Evolutionary conservation across 2,113 vertebrate genomes (phyloP).

Genomic region (Nerophis ophidion): DNA sequence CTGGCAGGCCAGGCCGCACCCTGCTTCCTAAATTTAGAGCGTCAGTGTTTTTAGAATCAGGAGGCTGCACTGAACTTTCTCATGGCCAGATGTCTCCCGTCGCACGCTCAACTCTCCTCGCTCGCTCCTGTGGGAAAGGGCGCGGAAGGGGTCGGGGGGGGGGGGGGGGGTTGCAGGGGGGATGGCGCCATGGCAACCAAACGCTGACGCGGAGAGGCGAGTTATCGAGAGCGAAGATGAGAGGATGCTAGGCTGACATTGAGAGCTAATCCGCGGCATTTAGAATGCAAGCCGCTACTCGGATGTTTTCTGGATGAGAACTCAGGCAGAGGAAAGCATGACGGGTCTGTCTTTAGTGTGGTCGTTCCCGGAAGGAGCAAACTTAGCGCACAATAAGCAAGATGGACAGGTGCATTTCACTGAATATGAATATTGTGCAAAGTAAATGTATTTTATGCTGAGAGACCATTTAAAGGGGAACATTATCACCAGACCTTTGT

Average conservation of each 20-base stretch:
- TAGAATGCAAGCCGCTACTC: slow-evolving; percentile 27
- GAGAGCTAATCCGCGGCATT: slow-evolving; percentile 51
- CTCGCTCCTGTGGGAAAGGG: slow-evolving; percentile 41
- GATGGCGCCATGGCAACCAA: slow-evolving; percentile 53
- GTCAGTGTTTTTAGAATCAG: slow-evolving; percentile 27
- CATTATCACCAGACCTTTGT: too few species aligned
- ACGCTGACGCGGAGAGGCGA: slow-evolving; percentile 32
- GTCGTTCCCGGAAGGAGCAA: too few species aligned
- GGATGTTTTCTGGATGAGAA: too few species aligned
- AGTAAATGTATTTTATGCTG: too few species aligned
- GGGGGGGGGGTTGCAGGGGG: slow-evolving; percentile 28
- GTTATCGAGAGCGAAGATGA: slow-evolving; percentile 34
- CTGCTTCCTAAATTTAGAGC: slow-evolving; percentile 45
- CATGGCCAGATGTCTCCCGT: slow-evolving; percentile 55
- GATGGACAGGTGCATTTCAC: too few species aligned
- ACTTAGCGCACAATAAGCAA: too few species aligned
- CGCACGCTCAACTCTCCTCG: slow-evolving; percentile 27
- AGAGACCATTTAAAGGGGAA: too few species aligned
- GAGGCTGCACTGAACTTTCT: slow-evolving; percentile 60
- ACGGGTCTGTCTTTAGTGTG: too few species aligned
- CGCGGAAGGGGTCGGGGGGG: slow-evolving; percentile 35
- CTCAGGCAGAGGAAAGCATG: too few species aligned
- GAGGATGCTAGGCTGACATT: slow-evolving; percentile 51
- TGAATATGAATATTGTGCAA: too few species aligned
- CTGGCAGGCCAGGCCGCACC: slow-evolving; percentile 36